phyloP scores from a whole-genome alignment of 2,888 invertebrate genomes.

The Luffia ferchaultella region DNA sequence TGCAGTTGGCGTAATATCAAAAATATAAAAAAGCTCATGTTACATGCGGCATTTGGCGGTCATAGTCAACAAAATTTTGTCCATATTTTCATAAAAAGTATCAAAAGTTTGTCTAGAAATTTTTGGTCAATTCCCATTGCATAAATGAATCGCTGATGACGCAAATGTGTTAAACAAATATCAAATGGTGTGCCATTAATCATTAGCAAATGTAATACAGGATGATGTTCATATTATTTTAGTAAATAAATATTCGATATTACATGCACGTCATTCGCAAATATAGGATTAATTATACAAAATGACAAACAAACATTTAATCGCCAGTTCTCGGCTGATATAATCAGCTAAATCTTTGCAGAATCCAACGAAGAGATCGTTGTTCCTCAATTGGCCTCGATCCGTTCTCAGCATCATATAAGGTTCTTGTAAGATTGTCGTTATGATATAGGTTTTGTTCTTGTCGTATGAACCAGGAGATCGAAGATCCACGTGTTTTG shows the following conservation, averaged over 20 bases:
- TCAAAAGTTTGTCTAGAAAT: too few species aligned
- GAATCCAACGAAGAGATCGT: slow-evolving; percentile 88
- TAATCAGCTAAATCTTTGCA: slow-evolving; percentile 90
- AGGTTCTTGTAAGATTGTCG: slow-evolving; percentile 87
- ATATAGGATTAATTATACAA: background rate
- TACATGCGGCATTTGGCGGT: too few species aligned
- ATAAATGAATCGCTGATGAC: too few species aligned
- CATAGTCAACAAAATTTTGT: too few species aligned
- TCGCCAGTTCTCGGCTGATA: slow-evolving; percentile 80
- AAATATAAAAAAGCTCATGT: too few species aligned
- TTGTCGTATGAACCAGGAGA: slow-evolving; percentile 77
- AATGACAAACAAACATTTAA: slow-evolving; percentile 77
- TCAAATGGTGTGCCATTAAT: background rate
- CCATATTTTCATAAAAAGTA: too few species aligned
- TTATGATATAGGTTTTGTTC: slow-evolving; percentile 88
- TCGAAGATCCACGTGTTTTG: slow-evolving; percentile 77
- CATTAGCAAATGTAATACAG: background rate
- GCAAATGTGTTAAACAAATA: too few species aligned
- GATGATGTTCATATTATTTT: too few species aligned
- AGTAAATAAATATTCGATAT: background rate
- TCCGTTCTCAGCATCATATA: slow-evolving; percentile 78
- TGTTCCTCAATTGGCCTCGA: slow-evolving; percentile 71
- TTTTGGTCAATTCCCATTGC: too few species aligned
- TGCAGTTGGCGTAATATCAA: too few species aligned
- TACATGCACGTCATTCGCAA: background rate